A percentile compares a stretch with the other conserved stretches of the same genome.
phyloP scores from a whole-genome alignment of 2,888 invertebrate species.

The Oscheius sp. region DNA sequence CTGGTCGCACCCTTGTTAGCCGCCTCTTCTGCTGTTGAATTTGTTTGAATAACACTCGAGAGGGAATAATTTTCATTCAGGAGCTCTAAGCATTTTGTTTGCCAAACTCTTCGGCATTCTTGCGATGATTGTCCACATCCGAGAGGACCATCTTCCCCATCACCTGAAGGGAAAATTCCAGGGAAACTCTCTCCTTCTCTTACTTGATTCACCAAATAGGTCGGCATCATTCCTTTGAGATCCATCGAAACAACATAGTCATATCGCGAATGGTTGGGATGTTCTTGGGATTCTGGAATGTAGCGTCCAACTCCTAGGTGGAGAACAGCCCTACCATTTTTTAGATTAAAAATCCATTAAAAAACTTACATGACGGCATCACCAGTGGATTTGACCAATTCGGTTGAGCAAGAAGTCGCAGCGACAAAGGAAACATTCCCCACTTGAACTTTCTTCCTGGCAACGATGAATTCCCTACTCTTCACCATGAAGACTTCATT shows the following conservation, averaged over 20 bases:
- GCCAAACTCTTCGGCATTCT: background rate
- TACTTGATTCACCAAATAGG: constrained; percentile 27
- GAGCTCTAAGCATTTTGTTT: background rate
- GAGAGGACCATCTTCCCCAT: constrained; percentile 29
- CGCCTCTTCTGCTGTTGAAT: too few species aligned
- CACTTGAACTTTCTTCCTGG: background rate
- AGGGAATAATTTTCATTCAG: background rate
- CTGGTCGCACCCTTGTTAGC: too few species aligned
- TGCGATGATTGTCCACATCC: constrained; percentile 26
- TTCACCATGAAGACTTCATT: constrained; percentile 24
- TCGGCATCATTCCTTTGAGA: constrained; percentile 31
- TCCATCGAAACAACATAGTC: constrained; percentile 24
- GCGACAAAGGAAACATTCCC: background rate
- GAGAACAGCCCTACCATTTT: constrained; percentile 6
- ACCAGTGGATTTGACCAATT: background rate
- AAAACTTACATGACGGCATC: background rate
- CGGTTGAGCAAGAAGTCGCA: background rate
- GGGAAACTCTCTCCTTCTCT: too few species aligned
- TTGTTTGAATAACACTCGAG: background rate
- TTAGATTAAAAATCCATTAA: too few species aligned
- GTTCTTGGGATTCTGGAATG: background rate
- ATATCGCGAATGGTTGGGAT: constrained; percentile 1
- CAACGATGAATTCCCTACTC: constrained; percentile 23
- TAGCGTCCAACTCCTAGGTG: constrained; percentile 24
- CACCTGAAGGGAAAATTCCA: constrained; percentile 1